Evolutionary conservation across 2,888 invertebrate species (phyloP).

Genomic region (Tryphoninae sp.): DNA sequence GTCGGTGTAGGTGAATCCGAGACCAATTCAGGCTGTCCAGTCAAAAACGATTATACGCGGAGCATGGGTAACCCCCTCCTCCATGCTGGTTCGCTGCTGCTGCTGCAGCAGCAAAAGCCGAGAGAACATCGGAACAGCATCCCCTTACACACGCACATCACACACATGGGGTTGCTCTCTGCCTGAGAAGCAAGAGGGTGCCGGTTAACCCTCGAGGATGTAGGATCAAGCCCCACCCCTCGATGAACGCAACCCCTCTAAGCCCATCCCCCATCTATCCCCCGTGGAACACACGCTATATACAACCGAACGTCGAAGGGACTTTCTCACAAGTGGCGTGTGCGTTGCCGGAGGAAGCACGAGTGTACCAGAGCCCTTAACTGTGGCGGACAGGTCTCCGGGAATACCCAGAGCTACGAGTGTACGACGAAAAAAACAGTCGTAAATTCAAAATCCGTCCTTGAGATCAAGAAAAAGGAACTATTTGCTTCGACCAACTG

Average conservation of each 20-base stretch:
- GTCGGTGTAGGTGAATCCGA: not conserved
- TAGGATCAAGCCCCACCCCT: constrained; percentile 76
- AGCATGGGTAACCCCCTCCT: constrained; percentile 6
- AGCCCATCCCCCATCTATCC: constrained; percentile 70
- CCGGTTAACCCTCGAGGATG: constrained; percentile 60
- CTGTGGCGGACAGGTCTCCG: constrained; percentile 63
- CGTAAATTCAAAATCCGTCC: constrained; percentile 26
- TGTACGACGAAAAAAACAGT: not conserved
- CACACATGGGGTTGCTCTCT: constrained; percentile 27
- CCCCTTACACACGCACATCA: constrained; percentile 14
- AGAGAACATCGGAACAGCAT: constrained; percentile 42
- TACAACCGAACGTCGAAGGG: constrained; percentile 49
- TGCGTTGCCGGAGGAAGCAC: constrained; percentile 56
- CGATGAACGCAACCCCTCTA: constrained; percentile 56
- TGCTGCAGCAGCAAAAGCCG: constrained; percentile 39
- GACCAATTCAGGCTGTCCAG: constrained; percentile 42
- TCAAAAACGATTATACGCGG: constrained; percentile 49
- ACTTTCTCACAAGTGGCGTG: constrained; percentile 61
- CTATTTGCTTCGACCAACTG: too few relatives aligned
- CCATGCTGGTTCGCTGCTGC: constrained; percentile 31
- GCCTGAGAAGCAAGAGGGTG: constrained; percentile 56
- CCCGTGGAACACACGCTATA: constrained; percentile 66
- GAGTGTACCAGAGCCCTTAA: constrained; percentile 47
- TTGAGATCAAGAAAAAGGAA: constrained; percentile 3
- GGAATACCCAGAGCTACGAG: constrained; percentile 31